Evolutionary conservation across 1,140 invertebrate genomes (phyloP), one percentile per base, ranked within the genome.

Genomic region (Nylanderia fulva): DNA sequence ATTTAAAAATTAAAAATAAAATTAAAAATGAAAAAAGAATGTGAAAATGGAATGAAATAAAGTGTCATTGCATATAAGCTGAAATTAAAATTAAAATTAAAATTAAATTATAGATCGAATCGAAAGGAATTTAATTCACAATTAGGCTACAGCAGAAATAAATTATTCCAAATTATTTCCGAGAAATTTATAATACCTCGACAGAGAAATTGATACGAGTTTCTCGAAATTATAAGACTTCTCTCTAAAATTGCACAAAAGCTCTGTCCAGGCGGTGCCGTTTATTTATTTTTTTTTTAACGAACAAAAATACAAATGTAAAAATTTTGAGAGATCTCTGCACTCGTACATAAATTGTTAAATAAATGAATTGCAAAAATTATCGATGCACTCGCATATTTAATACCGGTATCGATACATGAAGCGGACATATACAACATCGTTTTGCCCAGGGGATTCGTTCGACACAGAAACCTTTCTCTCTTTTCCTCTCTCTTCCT

Each of bases 391-490:
- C 42, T 9, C 24, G 48, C 36, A 69, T 56, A 80, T 80, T 80
- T 69, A 9, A 80, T 7, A 48, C 45, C 15, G n/a, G 36, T 29
- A 61, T 52, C 60, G 60, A 39, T 54, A 48, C 15, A 48, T 5
- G 42, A 42, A 52, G 75, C 66, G 61, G 27, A 8, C 45, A 48
- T 58, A 27, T 3, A 33, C 3, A 33, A 33, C 18, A 58, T 85
- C 61, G 54, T 80, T 83, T 79, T 85, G 87, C 68, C 74, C 86
- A 88, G 80, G 77, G 75, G 86, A 69, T 85, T 56, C 82, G 66
- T 48, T 74, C 86, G 86, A 48, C 82, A 88, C 83, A 88, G 83
- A 88, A 85, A 88, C 56, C 74, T 88, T 85, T 88, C 75, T 85
- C 72, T 56, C 79, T 54, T 27, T 48, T 39, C 60, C 7, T 87